Evolutionary conservation across 2,888 invertebrate species (phyloP).

Genomic region (Chrysolina oricalcia): DNA sequence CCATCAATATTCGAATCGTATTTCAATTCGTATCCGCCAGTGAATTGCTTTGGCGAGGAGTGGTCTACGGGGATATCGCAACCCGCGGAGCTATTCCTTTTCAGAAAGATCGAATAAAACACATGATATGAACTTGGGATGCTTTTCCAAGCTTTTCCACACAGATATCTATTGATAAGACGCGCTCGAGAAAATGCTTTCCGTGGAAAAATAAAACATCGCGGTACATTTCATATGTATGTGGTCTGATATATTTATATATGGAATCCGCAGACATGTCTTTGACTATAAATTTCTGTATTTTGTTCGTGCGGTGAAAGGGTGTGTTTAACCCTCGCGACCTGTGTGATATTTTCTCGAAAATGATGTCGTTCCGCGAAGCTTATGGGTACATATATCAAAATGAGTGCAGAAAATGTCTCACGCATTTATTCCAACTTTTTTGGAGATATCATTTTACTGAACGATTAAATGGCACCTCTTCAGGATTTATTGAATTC

Average conservation of each 20-base stretch:
- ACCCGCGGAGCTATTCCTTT: conserved; percentile 51
- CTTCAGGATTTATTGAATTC: too few relatives aligned
- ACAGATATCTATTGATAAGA: conserved; percentile 40
- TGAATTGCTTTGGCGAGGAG: conserved; percentile 46
- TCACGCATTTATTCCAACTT: neutral
- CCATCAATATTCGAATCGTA: conserved; percentile 33
- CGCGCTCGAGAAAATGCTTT: conserved; percentile 36
- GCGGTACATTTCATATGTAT: conserved; percentile 25
- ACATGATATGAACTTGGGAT: conserved; percentile 43
- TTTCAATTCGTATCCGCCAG: conserved; percentile 44
- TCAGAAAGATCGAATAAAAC: conserved; percentile 47
- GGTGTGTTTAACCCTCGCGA: neutral
- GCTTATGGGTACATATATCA: neutral
- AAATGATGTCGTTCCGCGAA: neutral
- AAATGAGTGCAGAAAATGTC: neutral
- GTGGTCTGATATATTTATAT: conserved; percentile 11
- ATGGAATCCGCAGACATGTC: neutral
- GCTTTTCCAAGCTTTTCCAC: conserved; percentile 32
- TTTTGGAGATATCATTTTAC: neutral
- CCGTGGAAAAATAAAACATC: conserved; percentile 31
- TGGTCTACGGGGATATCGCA: conserved; percentile 42
- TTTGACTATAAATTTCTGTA: neutral
- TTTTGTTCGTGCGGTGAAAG: neutral
- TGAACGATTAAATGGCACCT: too few relatives aligned
- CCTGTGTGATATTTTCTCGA: neutral